These are phyloP conservation scores for Alethe castanea DNA, from an alignment of 2,113 vertebrate genomes.

Conservation along the genomic window DNA sequence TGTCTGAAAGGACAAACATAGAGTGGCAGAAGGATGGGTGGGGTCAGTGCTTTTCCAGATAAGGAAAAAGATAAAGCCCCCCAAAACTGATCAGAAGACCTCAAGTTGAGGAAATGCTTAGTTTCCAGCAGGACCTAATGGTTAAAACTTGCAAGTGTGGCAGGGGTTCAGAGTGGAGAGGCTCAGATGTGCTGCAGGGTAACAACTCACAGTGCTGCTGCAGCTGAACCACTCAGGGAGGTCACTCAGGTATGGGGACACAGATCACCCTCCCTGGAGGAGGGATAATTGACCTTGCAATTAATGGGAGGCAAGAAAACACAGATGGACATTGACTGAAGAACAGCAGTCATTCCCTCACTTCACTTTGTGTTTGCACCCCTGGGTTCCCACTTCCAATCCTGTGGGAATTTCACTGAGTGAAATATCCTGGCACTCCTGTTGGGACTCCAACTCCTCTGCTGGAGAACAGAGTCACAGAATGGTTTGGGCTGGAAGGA, in stretches of 20 bases:
- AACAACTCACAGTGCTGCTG: background rate
- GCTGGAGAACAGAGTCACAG: background rate
- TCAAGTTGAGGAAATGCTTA: fast-evolving
- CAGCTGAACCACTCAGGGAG: background rate
- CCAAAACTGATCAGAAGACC: background rate
- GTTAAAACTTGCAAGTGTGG: background rate
- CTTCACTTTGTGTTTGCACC: background rate
- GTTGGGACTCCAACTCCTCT: background rate
- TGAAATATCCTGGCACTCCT: background rate
- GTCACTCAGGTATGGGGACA: background rate
- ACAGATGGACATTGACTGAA: background rate
- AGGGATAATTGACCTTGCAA: background rate
- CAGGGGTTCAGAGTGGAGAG: background rate
- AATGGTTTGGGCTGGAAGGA: background rate
- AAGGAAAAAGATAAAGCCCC: background rate
- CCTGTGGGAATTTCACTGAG: background rate
- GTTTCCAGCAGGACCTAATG: background rate
- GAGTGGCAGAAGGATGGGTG: fast-evolving
- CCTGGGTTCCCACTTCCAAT: background rate
- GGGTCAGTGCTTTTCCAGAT: background rate
- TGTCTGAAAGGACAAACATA: fast-evolving
- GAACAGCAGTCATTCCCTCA: background rate
- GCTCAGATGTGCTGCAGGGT: background rate
- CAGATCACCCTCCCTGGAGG: background rate
- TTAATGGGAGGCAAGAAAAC: background rate